Evolutionary conservation across 2,888 invertebrate species (phyloP).

Genomic region (Linnaemya tessellans): DNA sequence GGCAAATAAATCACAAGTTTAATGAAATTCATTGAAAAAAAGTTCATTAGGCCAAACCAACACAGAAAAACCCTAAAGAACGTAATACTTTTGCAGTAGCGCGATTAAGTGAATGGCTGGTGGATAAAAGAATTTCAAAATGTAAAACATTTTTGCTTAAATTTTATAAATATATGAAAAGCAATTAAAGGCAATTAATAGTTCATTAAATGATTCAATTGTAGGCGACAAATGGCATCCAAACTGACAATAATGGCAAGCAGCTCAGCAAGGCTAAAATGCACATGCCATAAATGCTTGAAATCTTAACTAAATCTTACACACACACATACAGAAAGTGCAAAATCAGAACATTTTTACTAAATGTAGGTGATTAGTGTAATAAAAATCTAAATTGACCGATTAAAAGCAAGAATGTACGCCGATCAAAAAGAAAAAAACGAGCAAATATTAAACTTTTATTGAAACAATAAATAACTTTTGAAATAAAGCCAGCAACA

Average conservation of each 20-base stretch:
- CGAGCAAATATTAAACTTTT: constrained; percentile 63
- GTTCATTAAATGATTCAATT: constrained; percentile 52
- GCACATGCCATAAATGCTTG: neutral
- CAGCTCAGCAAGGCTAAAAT: constrained; percentile 21
- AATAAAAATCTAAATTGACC: constrained; percentile 68
- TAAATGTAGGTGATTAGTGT: constrained; percentile 66
- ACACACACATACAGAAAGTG: neutral
- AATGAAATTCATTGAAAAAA: constrained; percentile 32
- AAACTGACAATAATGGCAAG: constrained; percentile 44
- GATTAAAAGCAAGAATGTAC: constrained; percentile 63
- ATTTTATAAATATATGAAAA: constrained; percentile 16
- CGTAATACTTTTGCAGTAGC: neutral
- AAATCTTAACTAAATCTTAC: neutral
- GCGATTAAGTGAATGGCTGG: no score
- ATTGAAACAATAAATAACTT: constrained; percentile 70
- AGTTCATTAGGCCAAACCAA: no score
- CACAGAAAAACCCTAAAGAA: no score
- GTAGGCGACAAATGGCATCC: constrained; percentile 49
- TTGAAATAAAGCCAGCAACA: neutral
- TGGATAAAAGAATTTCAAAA: neutral
- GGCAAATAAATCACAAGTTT: constrained; percentile 56
- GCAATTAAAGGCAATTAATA: constrained; percentile 63
- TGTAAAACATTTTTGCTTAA: neutral
- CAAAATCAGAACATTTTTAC: constrained; percentile 61
- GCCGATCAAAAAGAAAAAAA: constrained; percentile 44